phyloP scores from a whole-genome alignment of 2,797 vertebrate genomes.

The Schizopygopsis malacanthus region DNA sequence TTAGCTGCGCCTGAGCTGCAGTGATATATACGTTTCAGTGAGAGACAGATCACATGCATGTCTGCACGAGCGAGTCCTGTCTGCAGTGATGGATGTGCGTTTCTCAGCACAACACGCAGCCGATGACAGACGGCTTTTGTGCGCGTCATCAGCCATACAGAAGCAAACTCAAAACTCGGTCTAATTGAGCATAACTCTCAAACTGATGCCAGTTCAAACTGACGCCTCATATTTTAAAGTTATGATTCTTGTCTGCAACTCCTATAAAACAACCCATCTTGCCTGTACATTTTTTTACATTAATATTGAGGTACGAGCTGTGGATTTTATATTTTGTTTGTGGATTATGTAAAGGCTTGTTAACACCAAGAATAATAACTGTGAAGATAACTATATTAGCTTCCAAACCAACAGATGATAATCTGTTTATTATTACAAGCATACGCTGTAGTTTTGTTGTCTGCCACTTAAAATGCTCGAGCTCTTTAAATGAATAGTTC shows the following conservation, averaged over 20 bases:
- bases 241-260: neutral
- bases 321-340: neutral
- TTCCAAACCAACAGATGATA: neutral
- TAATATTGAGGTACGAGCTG: neutral
- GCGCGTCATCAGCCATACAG: neutral
- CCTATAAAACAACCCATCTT: constrained; percentile 8
- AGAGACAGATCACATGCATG: constrained; percentile 34
- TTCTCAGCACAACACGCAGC: constrained; percentile 11
- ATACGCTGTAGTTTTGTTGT: neutral
- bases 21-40: constrained; percentile 44
- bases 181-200: constrained; percentile 7
- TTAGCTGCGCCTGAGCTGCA: constrained; percentile 42
- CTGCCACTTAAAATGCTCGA: neutral
- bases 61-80: constrained; percentile 19
- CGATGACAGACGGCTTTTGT: constrained; percentile 42
- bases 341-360: neutral
- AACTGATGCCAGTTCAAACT: constrained; percentile 20
- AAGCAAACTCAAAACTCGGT: constrained; percentile 26
- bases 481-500: neutral
- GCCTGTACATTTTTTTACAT: neutral
- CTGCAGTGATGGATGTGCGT: constrained; percentile 22
- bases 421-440: neutral
- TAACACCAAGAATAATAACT: neutral
- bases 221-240: constrained; percentile 19
- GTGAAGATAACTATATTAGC: neutral